These are phyloP conservation scores for Hypsopygia costalis DNA, from an alignment of 2,888 invertebrate genomes.

Conservation along the genomic window DNA sequence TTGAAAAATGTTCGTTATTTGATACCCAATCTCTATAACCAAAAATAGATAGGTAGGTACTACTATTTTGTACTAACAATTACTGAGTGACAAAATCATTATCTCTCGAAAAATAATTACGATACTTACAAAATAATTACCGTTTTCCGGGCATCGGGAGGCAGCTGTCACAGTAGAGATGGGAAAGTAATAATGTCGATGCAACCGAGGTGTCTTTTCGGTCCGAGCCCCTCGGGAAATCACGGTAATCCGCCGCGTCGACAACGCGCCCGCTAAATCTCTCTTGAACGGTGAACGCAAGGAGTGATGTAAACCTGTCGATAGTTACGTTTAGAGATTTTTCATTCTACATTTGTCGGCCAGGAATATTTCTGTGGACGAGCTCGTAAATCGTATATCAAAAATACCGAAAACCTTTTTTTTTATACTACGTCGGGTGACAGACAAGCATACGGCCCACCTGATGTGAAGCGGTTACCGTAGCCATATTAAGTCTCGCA, in stretches of 20 bases:
- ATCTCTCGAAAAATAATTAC: constrained; percentile 30
- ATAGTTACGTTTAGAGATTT: background rate
- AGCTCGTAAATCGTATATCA: no score
- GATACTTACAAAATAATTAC: constrained; percentile 61
- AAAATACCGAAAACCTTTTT: no score
- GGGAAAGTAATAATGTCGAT: constrained; percentile 74
- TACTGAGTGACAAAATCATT: constrained; percentile 1
- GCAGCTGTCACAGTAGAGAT: constrained; percentile 52
- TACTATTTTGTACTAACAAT: no score
- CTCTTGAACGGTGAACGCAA: constrained; percentile 37
- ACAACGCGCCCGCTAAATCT: constrained; percentile 65
- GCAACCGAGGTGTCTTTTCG: constrained; percentile 75
- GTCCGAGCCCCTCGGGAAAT: constrained; percentile 76
- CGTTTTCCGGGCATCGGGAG: constrained; percentile 30
- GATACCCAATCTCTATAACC: no score
- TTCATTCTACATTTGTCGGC: background rate
- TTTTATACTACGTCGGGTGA: no score
- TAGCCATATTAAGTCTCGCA: no score
- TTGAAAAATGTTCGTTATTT: no score
- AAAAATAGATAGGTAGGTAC: no score
- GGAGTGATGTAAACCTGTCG: constrained; percentile 35
- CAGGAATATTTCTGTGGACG: no score
- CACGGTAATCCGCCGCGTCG: constrained; percentile 73
- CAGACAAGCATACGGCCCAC: no score
- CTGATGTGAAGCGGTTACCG: no score